These are phyloP conservation scores for Eretmocerus hayati DNA, from an alignment of 2,888 invertebrate species.

Conservation along the genomic window DNA sequence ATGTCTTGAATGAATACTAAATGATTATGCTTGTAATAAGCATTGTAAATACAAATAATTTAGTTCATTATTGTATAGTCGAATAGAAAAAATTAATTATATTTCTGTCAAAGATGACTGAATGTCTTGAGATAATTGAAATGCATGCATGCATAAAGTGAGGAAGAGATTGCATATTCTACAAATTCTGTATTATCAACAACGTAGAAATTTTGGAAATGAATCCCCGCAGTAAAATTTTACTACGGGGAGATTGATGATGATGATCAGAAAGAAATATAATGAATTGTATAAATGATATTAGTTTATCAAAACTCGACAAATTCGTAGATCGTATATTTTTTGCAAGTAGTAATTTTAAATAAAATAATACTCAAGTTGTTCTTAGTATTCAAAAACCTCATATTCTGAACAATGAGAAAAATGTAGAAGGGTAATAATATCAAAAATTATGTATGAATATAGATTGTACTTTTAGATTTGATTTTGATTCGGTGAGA, in stretches of 20 bases:
- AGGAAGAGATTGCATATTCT: neutral
- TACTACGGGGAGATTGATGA: neutral
- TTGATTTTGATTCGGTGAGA: no score
- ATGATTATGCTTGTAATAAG: constrained; percentile 27
- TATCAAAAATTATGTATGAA: no score
- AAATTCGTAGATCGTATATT: constrained; percentile 10
- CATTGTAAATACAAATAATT: constrained; percentile 35
- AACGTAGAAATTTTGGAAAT: neutral
- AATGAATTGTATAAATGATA: constrained; percentile 8
- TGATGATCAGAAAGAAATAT: constrained; percentile 1
- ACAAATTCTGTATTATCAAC: constrained; percentile 5
- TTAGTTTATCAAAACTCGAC: neutral
- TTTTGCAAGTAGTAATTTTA: constrained; percentile 9
- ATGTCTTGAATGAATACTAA: no score
- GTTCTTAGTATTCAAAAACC: constrained; percentile 13
- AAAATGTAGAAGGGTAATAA: no score
- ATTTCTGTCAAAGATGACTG: constrained; percentile 19
- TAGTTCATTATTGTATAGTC: constrained; percentile 22
- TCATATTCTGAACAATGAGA: constrained; percentile 1
- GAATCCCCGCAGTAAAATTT: neutral
- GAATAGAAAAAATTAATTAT: constrained; percentile 20
- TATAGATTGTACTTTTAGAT: no score
- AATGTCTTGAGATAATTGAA: neutral
- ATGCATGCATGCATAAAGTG: neutral
- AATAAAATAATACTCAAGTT: constrained; percentile 19